A percentile compares a stretch with the other conserved stretches of the same genome.
These are phyloP conservation scores for Cryptocephalus primarius DNA, from an alignment of 2,888 invertebrate genomes.

Conservation along the genomic window DNA sequence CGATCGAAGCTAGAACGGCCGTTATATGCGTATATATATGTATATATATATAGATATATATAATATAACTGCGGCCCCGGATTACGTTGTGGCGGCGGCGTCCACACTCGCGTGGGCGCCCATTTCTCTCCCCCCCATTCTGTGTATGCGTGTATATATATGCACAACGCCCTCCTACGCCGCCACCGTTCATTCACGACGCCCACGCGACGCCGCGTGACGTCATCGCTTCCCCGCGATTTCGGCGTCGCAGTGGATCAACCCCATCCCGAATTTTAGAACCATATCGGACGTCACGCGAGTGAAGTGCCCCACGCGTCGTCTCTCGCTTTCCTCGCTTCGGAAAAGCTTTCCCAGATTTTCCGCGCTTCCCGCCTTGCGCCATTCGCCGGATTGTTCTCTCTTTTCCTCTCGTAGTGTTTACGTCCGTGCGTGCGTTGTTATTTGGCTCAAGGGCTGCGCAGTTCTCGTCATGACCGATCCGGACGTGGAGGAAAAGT, in stretches of 20 bases:
- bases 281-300: slow-evolving; percentile 3
- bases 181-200: slow-evolving; percentile 24
- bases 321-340: not conserved
- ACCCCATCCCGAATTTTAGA: slow-evolving; percentile 4
- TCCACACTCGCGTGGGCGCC: slow-evolving; percentile 19
- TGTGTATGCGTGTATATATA: slow-evolving; percentile 1
- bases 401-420: too few relatives aligned
- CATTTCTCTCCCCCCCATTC: slow-evolving; percentile 16
- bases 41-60: too few relatives aligned
- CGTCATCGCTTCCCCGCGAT: slow-evolving; percentile 41
- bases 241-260: slow-evolving; percentile 5
- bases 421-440: too few relatives aligned
- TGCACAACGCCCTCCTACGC: slow-evolving; percentile 26
- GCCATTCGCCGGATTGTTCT: too few relatives aligned
- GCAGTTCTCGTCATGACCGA: too few relatives aligned
- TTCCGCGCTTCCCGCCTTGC: too few relatives aligned
- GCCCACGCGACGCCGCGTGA: slow-evolving; percentile 42
- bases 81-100: slow-evolving; percentile 21
- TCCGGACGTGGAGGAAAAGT: too few relatives aligned
- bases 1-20: too few relatives aligned
- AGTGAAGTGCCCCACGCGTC: not conserved
- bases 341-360: too few relatives aligned
- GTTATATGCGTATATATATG: too few relatives aligned
- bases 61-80: slow-evolving; percentile 1
- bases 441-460: too few relatives aligned